Conservation (phyloP, 2,888 invertebrate species). For the Parnassius mnemosyne region DNA sequence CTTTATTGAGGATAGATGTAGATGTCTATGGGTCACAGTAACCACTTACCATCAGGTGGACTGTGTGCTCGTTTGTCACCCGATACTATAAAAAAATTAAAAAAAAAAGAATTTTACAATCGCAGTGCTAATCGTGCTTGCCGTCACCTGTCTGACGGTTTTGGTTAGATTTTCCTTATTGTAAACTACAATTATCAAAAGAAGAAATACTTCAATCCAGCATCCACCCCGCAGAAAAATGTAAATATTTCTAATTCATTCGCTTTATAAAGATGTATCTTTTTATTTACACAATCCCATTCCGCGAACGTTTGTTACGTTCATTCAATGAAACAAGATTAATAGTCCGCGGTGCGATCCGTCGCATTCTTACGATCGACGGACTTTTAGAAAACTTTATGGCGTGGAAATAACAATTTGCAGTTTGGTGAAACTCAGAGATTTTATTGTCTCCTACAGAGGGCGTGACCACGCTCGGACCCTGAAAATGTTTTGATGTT, state of each 20-base stretch:
- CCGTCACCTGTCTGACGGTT: too few relatives aligned
- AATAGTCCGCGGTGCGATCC: conserved; percentile 50
- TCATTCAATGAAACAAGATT: conserved; percentile 65
- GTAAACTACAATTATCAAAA: too few relatives aligned
- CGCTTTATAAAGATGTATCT: conserved; percentile 27
- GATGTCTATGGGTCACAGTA: too few relatives aligned
- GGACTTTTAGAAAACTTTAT: conserved; percentile 69
- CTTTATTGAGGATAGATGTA: too few relatives aligned
- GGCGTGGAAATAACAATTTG: conserved; percentile 77
- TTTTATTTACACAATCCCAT: conserved; percentile 39
- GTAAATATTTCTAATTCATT: not conserved
- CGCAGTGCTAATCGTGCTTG: too few relatives aligned
- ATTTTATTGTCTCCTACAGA: conserved; percentile 55
- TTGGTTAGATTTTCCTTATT: too few relatives aligned
- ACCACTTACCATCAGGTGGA: too few relatives aligned
- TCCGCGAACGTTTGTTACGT: conserved; percentile 46
- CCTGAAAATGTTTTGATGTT: conserved; percentile 65
- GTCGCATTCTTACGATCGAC: conserved; percentile 44
- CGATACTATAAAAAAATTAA: too few relatives aligned
- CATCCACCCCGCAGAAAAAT: not conserved
- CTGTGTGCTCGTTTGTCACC: too few relatives aligned
- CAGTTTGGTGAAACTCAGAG: conserved; percentile 55
- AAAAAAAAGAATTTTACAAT: too few relatives aligned
- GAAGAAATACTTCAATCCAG: too few relatives aligned
- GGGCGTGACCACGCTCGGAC: conserved; percentile 66